Evolutionary conservation across 2,797 vertebrate species (phyloP), one percentile per base, ranked within the genome.

Genomic region (Triplophysa bombifrons): DNA sequence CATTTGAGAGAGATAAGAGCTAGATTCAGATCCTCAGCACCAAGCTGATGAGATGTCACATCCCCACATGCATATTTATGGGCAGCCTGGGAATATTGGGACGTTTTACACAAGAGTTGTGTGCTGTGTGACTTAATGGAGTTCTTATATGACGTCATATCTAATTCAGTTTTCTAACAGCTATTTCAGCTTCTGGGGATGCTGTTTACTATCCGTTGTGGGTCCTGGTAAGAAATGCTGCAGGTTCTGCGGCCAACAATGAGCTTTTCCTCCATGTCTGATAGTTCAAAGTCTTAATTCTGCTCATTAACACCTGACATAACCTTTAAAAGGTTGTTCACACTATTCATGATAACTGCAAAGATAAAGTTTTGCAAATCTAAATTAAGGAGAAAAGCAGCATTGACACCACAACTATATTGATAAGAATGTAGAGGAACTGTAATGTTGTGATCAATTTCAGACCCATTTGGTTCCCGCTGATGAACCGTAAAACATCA

Each of bases 41-140:
- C 79, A 80, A 69, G 27, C 60, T 81, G 78, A 79, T 67, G 71
- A 50, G 73, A 76, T 81, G 79, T 81, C 74, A 85, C 53, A 80
- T 78, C n/a, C 72, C 56, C 25, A 70, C 44, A 81, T 74, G 41
- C 69, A 79, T 73, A 80, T 83, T 79, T 73, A 60, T 72, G 68
- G 72, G 51, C 58, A 19, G 76, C 50, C 58, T 56, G 67, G 44
- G 78, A 78, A 75, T 69, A 79, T 72, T 48, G 50, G 11, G 34
- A 51, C 16, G 3, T 61, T 77, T 67, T 53, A 64, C 74, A 75
- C 48, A 55, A 63, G 67, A 70, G 10, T 44, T 41, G 11, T 68
- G 77, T 58, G 74, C 46, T 25, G n/a, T 20, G 48, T 64, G 56
- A 70, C 69, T 77, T 78, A 66, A 70, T 53, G 19, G 12, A 17